A percentile compares a stretch with the other conserved stretches of the same genome.
phyloP scores from a whole-genome alignment of 2,113 vertebrate genomes.

The Scophthalmus maximus region DNA sequence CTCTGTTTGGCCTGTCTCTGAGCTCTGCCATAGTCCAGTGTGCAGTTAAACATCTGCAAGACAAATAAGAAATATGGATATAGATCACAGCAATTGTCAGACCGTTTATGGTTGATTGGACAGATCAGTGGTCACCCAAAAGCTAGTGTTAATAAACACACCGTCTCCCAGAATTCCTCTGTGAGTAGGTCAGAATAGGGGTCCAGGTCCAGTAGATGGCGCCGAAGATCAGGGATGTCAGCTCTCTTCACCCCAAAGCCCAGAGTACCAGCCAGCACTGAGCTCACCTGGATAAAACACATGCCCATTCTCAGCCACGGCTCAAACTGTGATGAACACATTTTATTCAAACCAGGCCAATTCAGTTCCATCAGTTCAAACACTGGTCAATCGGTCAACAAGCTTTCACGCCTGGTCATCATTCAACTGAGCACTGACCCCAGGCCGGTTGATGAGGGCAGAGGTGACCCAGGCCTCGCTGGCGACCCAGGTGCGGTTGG shows the following conservation, averaged over 20 bases:
- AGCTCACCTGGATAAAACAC: constrained; percentile 54
- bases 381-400: not conserved
- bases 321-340: not conserved
- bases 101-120: no score
- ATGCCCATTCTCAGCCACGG: not conserved
- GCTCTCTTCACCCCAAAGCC: constrained; percentile 85
- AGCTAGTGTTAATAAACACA: no score
- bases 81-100: not conserved
- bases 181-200: constrained; percentile 81
- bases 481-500: constrained; percentile 86
- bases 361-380: no score
- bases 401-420: no score
- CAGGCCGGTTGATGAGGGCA: constrained; percentile 81
- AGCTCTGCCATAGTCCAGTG: constrained; percentile 74
- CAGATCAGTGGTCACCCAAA: no score
- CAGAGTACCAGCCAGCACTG: constrained; percentile 84
- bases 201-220: constrained; percentile 81
- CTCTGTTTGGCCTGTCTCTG: constrained; percentile 36
- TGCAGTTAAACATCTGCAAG: constrained; percentile 86
- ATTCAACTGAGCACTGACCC: constrained; percentile 66
- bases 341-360: not conserved
- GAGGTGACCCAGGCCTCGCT: constrained; percentile 90
- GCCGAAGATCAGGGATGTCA: constrained; percentile 81
- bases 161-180: constrained; percentile 88
- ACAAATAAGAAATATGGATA: not conserved